These are phyloP conservation scores for Platalea minor DNA, from an alignment of 2,797 vertebrate species.

Conservation along the genomic window DNA sequence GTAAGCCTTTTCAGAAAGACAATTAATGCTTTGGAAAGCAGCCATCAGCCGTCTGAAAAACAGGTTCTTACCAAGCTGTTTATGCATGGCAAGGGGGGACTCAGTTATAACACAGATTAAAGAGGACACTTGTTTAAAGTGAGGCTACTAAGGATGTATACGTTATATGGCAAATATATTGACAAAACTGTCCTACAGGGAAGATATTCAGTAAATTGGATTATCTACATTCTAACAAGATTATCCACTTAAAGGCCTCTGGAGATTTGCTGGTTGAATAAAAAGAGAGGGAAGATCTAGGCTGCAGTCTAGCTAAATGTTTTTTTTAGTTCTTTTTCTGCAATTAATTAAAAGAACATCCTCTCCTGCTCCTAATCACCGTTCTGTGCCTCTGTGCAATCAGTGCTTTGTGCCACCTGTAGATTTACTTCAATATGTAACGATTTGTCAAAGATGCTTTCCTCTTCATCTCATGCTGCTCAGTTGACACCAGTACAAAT, in stretches of 20 bases:
- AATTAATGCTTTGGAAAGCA: slow-evolving; percentile 51
- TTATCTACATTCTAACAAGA: slow-evolving; percentile 55
- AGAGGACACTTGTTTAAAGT: slow-evolving; percentile 48
- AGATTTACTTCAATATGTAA: neutral
- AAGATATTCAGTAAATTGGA: slow-evolving; percentile 52
- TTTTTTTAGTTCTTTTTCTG: slow-evolving; percentile 29
- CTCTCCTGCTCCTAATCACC: neutral
- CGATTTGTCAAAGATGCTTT: neutral
- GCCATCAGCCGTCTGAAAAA: neutral
- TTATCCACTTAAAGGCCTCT: slow-evolving; percentile 48
- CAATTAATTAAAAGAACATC: slow-evolving; percentile 25
- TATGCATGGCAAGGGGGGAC: neutral
- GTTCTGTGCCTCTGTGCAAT: neutral
- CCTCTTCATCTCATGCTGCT: neutral
- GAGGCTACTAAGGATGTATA: slow-evolving; percentile 10
- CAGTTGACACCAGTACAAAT: neutral
- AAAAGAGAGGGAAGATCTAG: neutral
- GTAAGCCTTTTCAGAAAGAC: slow-evolving; percentile 34
- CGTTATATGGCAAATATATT: slow-evolving; percentile 46
- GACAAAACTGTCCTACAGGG: slow-evolving; percentile 54
- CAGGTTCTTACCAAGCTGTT: neutral
- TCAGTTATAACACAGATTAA: slow-evolving; percentile 34
- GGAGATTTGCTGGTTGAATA: slow-evolving; percentile 38
- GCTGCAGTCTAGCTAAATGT: neutral
- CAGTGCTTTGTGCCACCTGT: neutral